Percentiles rank a stretch among this genome's conserved stretches.
Conservation (phyloP, 2,113 vertebrate species). For the Pelmatolapia mariae region DNA sequence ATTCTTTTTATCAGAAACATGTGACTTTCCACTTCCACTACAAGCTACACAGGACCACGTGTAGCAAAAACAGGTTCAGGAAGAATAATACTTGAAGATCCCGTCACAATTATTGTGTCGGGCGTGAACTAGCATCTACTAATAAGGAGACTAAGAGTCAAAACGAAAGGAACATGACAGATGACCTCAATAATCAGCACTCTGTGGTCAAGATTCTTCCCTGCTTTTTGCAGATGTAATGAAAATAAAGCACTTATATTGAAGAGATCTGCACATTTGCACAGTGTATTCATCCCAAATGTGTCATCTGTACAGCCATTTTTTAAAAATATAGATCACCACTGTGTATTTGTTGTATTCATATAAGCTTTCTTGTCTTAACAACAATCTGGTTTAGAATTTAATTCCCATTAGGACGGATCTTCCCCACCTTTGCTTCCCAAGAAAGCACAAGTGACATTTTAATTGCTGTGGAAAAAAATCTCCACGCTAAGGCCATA, state of each 20-base stretch:
- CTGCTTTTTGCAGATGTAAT: neutral
- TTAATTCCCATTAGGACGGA: fast-evolving
- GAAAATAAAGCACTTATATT: neutral
- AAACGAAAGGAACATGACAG: neutral
- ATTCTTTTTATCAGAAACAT: neutral
- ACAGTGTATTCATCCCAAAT: neutral
- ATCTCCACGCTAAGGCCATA: neutral
- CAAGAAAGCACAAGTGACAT: neutral
- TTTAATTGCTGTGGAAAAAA: neutral
- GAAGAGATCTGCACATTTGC: neutral
- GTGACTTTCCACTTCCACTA: neutral
- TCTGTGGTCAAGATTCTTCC: neutral
- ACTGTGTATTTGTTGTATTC: neutral
- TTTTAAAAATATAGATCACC: neutral
- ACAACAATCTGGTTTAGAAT: neutral
- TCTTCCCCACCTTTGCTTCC: neutral
- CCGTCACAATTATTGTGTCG: neutral
- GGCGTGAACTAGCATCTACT: neutral
- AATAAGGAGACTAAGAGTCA: neutral
- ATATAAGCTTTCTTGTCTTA: neutral
- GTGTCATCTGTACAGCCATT: neutral
- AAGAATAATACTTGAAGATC: neutral
- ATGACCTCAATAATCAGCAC: neutral
- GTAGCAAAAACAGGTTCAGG: neutral
- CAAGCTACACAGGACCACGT: neutral